A percentile compares a stretch with the other conserved stretches of the same genome.
Evolutionary conservation across 2,888 invertebrate species (phyloP).

Genomic region (Plebejus melissa): DNA sequence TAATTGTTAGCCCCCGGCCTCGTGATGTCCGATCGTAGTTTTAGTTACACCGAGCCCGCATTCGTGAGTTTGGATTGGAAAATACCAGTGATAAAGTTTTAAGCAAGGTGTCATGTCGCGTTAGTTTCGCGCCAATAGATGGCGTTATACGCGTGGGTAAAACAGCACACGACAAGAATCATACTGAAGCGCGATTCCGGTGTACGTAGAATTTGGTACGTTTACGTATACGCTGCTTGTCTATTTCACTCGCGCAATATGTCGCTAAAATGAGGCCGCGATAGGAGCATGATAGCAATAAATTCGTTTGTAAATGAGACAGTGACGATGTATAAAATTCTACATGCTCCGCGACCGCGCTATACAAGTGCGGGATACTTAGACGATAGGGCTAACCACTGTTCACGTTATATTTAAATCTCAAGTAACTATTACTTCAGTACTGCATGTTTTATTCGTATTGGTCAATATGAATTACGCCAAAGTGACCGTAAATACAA

Average conservation of each 20-base stretch:
- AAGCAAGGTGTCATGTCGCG: not conserved
- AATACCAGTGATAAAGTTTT: slow-evolving; percentile 5
- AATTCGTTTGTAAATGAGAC: not conserved
- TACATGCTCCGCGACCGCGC: not conserved
- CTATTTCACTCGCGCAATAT: too few relatives aligned
- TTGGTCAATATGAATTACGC: slow-evolving; percentile 51
- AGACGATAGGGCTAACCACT: slow-evolving; percentile 45
- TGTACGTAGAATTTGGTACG: too few relatives aligned
- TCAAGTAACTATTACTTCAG: slow-evolving; percentile 38
- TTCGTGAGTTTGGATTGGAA: not conserved
- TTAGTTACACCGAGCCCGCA: slow-evolving; percentile 46
- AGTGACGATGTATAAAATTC: not conserved
- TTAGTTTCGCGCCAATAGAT: not conserved
- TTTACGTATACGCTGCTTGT: too few relatives aligned
- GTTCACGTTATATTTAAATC: slow-evolving; percentile 45
- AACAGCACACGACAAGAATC: too few relatives aligned
- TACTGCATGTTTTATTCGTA: slow-evolving; percentile 50
- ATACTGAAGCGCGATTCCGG: too few relatives aligned
- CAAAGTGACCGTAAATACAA: slow-evolving; percentile 42
- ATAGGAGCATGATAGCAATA: not conserved
- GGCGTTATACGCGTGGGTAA: not conserved
- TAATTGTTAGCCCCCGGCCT: slow-evolving; percentile 25
- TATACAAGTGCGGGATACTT: slow-evolving; percentile 23
- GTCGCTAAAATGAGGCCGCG: not conserved
- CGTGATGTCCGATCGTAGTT: slow-evolving; percentile 45